These are phyloP conservation scores for Corythornis vintsioides DNA, from an alignment of 2,113 vertebrate genomes.

Conservation along the genomic window DNA sequence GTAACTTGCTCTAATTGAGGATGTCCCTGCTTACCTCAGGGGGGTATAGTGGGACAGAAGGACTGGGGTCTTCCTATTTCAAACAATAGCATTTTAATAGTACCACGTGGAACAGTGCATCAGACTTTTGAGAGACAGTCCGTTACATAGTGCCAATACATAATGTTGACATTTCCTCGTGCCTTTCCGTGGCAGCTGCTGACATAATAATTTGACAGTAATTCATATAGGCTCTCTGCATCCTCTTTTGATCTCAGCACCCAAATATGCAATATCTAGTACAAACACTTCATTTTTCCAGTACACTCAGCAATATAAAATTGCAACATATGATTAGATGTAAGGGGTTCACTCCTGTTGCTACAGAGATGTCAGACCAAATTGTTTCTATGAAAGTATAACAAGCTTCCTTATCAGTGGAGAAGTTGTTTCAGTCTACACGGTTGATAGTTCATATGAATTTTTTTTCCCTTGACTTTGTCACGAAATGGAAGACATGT, in stretches of 20 bases:
- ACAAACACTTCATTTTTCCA: not conserved
- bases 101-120: not conserved
- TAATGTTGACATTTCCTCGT: not conserved
- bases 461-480: not conserved
- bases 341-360: not conserved
- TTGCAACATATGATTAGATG: too few relatives aligned
- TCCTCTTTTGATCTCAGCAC: not conserved
- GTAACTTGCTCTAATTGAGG: too few relatives aligned
- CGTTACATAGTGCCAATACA: not conserved
- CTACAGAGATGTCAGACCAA: not conserved
- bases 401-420: not conserved
- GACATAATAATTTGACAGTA: not conserved
- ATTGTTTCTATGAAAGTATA: not conserved
- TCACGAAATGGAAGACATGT: not conserved
- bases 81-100: not conserved
- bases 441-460: not conserved
- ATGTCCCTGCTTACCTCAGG: too few relatives aligned
- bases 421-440: not conserved
- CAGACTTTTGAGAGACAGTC: not conserved
- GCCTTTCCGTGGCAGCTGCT: not conserved
- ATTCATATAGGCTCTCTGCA: not conserved
- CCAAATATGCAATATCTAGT: not conserved
- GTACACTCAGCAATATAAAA: not conserved
- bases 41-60: not conserved
- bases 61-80: not conserved